Evolutionary conservation across 1,140 invertebrate genomes (phyloP).

Genomic region (Helicoverpa armigera): DNA sequence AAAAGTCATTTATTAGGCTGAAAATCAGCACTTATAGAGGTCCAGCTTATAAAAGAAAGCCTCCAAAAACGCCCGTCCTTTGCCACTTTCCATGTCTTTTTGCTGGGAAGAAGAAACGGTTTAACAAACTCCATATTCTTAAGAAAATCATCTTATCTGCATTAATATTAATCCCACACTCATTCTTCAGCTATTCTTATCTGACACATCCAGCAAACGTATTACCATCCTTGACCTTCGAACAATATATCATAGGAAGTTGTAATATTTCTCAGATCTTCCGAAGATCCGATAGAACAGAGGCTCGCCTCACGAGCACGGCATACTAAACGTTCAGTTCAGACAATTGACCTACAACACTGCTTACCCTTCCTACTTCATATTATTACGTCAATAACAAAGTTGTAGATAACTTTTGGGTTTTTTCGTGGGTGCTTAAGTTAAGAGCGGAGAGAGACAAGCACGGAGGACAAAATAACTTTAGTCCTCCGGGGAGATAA

Average conservation of each 20-base stretch:
- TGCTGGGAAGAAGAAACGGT: no score
- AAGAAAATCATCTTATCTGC: not conserved
- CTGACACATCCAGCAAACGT: not conserved
- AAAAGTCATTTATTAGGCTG: no score
- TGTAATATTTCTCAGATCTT: not conserved
- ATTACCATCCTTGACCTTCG: constrained; percentile 4
- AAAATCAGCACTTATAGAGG: no score
- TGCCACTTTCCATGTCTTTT: no score
- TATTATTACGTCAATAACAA: constrained; percentile 55
- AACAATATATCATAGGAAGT: constrained; percentile 22
- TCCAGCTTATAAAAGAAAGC: no score
- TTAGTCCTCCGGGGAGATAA: no score
- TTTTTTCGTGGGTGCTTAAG: constrained; percentile 21
- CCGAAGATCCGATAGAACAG: not conserved
- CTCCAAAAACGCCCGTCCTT: no score
- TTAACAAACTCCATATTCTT: not conserved
- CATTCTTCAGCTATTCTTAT: constrained; percentile 13
- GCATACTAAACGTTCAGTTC: constrained; percentile 29
- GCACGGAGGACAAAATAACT: no score
- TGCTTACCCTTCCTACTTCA: constrained; percentile 42
- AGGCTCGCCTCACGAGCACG: not conserved
- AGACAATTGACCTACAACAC: constrained; percentile 41
- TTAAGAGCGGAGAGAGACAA: constrained; percentile 23
- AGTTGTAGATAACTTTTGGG: constrained; percentile 51
- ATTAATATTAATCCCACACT: not conserved